Conservation (phyloP, 2,113 vertebrate genomes). For the Melanocharis versteri region DNA sequence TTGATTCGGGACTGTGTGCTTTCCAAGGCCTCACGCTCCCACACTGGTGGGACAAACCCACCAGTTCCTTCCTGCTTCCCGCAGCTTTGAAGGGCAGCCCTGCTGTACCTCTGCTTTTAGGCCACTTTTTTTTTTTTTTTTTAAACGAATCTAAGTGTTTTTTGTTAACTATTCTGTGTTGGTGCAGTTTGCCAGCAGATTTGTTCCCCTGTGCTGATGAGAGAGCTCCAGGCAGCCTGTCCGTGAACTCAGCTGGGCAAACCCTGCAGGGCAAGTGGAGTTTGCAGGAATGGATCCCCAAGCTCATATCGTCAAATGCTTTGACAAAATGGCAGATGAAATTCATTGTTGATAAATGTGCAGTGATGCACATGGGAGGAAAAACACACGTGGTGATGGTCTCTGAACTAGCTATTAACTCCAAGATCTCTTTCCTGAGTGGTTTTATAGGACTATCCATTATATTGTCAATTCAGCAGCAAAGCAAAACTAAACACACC, state of each 20-base stretch:
- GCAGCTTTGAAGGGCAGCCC: neutral
- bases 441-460: constrained; percentile 46
- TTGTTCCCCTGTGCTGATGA: neutral
- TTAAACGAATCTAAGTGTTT: too few species aligned
- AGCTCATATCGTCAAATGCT: neutral
- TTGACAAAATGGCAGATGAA: constrained; percentile 12
- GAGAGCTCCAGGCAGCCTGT: neutral
- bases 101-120: neutral
- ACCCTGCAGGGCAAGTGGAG: neutral
- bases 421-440: constrained; percentile 34
- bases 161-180: neutral
- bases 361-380: constrained; percentile 32
- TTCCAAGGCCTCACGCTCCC: neutral
- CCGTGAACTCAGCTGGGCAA: neutral
- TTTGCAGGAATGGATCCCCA: neutral
- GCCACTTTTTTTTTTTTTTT: neutral
- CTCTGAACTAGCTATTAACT: constrained; percentile 48
- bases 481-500: constrained; percentile 26
- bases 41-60: neutral
- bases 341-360: constrained; percentile 32
- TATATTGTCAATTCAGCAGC: constrained; percentile 33
- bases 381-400: neutral
- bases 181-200: neutral
- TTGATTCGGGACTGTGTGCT: neutral
- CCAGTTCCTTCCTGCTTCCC: neutral